A percentile compares a stretch with the other conserved stretches of the same genome.
These are phyloP conservation scores for Phasianus colchicus DNA, from an alignment of 2,113 vertebrate genomes.

Conservation along the genomic window DNA sequence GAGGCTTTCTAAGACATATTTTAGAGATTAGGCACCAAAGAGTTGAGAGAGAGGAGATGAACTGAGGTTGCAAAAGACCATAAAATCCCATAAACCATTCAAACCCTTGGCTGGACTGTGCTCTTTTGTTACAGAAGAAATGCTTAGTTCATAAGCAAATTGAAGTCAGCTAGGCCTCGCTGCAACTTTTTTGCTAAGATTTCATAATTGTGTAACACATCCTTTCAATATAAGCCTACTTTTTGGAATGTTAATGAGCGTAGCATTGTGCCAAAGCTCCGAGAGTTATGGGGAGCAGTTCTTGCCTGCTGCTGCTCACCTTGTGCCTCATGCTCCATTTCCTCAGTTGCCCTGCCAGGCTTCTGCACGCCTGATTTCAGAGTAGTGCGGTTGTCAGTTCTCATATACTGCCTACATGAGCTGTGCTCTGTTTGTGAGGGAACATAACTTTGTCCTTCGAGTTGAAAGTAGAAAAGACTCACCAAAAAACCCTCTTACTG, in stretches of 20 bases:
- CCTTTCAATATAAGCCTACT: background rate
- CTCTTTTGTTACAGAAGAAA: constrained; percentile 32
- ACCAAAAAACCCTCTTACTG: background rate
- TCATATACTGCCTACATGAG: fast-evolving
- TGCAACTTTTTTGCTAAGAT: background rate
- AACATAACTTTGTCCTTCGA: background rate
- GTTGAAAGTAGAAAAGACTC: background rate
- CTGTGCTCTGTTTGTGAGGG: background rate
- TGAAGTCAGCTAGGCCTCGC: constrained; percentile 5
- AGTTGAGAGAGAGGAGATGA: constrained; percentile 40
- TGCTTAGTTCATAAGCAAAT: background rate
- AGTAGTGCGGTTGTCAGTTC: background rate
- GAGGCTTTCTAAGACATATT: constrained; percentile 53
- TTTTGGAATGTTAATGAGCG: background rate
- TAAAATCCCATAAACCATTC: constrained; percentile 56
- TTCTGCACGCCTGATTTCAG: background rate
- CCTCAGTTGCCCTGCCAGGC: background rate
- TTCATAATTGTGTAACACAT: background rate
- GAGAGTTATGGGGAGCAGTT: background rate
- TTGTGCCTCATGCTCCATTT: background rate
- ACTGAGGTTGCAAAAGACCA: constrained; percentile 43
- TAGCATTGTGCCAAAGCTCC: background rate
- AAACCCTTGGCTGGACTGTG: constrained; percentile 34
- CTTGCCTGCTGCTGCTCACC: background rate
- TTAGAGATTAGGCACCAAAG: constrained; percentile 41